Evolutionary conservation across 2,113 vertebrate genomes (phyloP), one percentile per base, ranked within the genome.

Genomic region (Trochalopteron elliotii): DNA sequence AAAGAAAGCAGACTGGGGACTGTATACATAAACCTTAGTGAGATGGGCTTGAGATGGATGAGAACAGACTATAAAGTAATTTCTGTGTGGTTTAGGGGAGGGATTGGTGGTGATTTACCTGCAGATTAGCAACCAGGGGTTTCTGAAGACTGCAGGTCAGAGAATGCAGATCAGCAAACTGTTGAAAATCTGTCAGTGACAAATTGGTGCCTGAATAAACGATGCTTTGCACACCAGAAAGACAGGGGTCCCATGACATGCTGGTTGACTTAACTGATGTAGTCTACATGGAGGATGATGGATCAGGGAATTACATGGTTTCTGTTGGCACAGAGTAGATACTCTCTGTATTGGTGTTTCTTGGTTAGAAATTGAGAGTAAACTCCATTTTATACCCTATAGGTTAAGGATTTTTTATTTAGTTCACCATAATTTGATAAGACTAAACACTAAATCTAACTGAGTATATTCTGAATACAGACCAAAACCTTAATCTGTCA

Each of bases 261-360:
- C 35, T 68, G 52, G 19, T n/a, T 37, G 50, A 56, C 31, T 30
- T 87, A 52, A 35, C 21, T 79, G 56, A 79, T 69, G 45, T 7
- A 40, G 18, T 31, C n/a, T 65, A 75, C 37, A 15, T 1, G 10
- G 30, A n/a, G 17, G 50, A 17, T 6, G 7, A 31, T 25, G 9
- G 10, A n/a, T 57, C 12, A 35, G 28, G 37, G 53, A 55, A 76
- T 44, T 11, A 15, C 0, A 0, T 78, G 28, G 23, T 78, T 90
- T 59, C 35, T 92, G 10, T 44, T 64, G n/a, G 15, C 8, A 6
- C 25, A 18, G n/a, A 42, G 40, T 42, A 69, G 14, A 9, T 55
- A 30, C 8, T 85, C 5, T 69, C 42, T 42, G 4, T 59, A 18
- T 61, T 55, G 21, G 5, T 60, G 18, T 83, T 90, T 59, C 52